Percentiles rank a stretch among this genome's conserved stretches.
These are phyloP conservation scores for Dicaeum eximium DNA, from an alignment of 2,113 vertebrate species.

Conservation along the genomic window DNA sequence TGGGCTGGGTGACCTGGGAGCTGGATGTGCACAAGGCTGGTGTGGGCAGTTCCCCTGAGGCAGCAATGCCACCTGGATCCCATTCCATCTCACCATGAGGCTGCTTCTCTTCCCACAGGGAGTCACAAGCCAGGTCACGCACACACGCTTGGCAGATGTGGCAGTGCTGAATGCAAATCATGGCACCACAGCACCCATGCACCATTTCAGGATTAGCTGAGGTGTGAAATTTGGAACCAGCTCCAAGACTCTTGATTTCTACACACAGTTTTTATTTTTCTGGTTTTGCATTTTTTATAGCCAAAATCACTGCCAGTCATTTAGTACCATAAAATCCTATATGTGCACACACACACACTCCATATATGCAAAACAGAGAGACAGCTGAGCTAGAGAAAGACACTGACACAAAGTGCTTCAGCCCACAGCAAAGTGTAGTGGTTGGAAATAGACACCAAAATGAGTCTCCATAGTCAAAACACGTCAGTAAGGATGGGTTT, in stretches of 20 bases:
- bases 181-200: accelerated
- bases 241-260: neutral
- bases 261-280: neutral
- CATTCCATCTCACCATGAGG: accelerated
- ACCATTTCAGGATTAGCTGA: neutral
- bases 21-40: accelerated
- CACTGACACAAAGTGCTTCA: neutral
- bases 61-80: neutral
- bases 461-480: neutral
- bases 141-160: accelerated
- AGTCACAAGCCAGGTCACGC: neutral
- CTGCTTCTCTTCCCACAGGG: neutral
- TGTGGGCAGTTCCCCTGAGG: neutral
- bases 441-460: neutral
- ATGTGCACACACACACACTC: neutral
- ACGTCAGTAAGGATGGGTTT: neutral
- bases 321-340: neutral
- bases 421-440: neutral
- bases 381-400: neutral
- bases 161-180: neutral
- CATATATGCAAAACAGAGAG: neutral
- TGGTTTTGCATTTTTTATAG: neutral
- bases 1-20: neutral
- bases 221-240: neutral
- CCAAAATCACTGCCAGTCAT: neutral